Conservation (phyloP, 2,797 vertebrate species). For the Xenopus petersii region DNA sequence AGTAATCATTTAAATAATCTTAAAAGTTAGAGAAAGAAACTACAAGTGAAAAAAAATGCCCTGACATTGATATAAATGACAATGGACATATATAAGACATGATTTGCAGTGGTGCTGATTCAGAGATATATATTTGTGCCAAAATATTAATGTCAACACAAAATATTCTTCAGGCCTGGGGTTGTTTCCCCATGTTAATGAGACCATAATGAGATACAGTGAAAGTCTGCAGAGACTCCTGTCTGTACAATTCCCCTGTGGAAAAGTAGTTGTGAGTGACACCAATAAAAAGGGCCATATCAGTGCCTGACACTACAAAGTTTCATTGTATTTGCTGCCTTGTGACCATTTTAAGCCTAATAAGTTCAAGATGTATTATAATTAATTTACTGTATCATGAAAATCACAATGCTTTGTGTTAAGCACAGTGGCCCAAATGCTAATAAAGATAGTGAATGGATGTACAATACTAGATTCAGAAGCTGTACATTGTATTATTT, state of each 20-base stretch:
- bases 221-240: constrained; percentile 42
- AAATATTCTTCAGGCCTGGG: constrained; percentile 47
- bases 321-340: constrained; percentile 32
- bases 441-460: not conserved
- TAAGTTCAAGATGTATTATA: not conserved
- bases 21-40: not conserved
- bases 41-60: constrained; percentile 31
- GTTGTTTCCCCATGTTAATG: constrained; percentile 50
- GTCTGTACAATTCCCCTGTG: constrained; percentile 47
- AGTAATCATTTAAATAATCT: too few relatives aligned
- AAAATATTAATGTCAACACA: constrained; percentile 49
- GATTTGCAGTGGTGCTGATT: constrained; percentile 48
- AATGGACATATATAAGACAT: constrained; percentile 41
- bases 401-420: too few relatives aligned
- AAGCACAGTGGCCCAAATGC: not conserved
- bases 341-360: constrained; percentile 24
- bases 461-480: not conserved
- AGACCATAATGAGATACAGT: constrained; percentile 46
- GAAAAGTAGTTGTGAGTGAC: constrained; percentile 43
- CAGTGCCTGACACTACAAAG: constrained; percentile 39
- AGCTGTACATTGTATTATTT: too few relatives aligned
- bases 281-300: constrained; percentile 39
- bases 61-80: constrained; percentile 47
- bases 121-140: constrained; percentile 47
- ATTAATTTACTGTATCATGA: too few relatives aligned